A percentile compares a stretch with the other conserved stretches of the same genome.
Conservation (phyloP, 2,113 vertebrate species). For the Corynorhinus townsendii region DNA sequence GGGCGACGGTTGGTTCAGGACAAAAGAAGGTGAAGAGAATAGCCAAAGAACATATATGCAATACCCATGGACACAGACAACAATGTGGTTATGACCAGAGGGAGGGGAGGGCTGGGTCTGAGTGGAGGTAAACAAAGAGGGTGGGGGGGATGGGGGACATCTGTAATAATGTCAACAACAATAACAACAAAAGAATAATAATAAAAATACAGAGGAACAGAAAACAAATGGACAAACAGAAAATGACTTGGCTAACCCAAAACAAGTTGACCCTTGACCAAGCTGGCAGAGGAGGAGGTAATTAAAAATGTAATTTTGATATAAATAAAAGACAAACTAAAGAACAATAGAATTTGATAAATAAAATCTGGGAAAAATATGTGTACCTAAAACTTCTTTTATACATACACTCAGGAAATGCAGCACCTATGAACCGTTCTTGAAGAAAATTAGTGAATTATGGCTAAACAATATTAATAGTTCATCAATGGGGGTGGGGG, state of each 20-base stretch:
- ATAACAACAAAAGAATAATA: too few species aligned
- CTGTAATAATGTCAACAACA: too few species aligned
- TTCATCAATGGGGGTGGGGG: background rate
- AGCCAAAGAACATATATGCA: too few species aligned
- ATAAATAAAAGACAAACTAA: background rate
- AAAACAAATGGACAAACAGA: background rate
- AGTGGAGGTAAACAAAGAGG: too few species aligned
- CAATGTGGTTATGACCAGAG: too few species aligned
- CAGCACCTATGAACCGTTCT: background rate
- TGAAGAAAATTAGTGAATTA: background rate
- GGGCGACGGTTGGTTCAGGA: too few species aligned
- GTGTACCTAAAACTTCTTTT: background rate
- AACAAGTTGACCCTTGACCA: background rate
- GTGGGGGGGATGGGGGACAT: too few species aligned
- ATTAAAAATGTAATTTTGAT: background rate
- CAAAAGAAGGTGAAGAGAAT: too few species aligned
- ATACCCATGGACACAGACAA: too few species aligned
- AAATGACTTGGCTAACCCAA: background rate
- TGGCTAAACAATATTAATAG: background rate
- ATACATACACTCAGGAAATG: background rate
- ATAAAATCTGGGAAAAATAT: background rate
- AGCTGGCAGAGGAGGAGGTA: background rate
- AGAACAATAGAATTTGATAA: background rate
- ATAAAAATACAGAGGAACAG: background rate
- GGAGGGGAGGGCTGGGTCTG: too few species aligned